phyloP scores from a whole-genome alignment of 2,888 invertebrate species.

The Trissolcus brochymenae region DNA sequence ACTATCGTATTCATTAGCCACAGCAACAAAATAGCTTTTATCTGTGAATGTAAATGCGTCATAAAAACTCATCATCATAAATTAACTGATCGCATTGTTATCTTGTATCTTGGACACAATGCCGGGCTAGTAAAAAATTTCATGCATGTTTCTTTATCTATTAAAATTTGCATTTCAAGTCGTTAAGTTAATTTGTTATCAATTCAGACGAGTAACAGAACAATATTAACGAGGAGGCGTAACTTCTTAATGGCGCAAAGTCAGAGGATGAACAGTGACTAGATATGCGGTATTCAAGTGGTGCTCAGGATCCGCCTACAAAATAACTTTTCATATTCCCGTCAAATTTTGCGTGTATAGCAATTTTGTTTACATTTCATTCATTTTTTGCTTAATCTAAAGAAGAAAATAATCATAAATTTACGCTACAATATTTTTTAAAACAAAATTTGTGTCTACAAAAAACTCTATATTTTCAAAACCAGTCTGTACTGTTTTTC shows the following conservation, averaged over 20 bases:
- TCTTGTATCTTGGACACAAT: constrained; percentile 40
- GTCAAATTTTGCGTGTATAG: no score
- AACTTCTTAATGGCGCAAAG: constrained; percentile 57
- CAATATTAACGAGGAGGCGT: constrained; percentile 60
- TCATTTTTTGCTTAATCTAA: no score
- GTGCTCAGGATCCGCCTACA: constrained; percentile 65
- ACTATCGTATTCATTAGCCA: neutral
- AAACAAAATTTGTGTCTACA: no score
- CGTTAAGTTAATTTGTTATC: constrained; percentile 11
- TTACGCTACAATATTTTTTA: no score
- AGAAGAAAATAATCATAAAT: no score
- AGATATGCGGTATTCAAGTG: constrained; percentile 64
- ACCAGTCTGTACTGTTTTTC: no score
- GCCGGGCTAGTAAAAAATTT: constrained; percentile 36
- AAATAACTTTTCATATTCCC: constrained; percentile 21
- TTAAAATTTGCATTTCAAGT: constrained; percentile 42
- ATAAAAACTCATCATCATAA: constrained; percentile 51
- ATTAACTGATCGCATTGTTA: constrained; percentile 47
- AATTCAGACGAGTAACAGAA: constrained; percentile 11
- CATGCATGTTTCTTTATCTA: constrained; percentile 41
- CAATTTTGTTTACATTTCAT: no score
- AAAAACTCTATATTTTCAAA: no score
- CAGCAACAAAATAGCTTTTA: constrained; percentile 3
- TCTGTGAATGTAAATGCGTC: constrained; percentile 34
- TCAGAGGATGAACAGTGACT: constrained; percentile 66